phyloP scores from a whole-genome alignment of 2,797 vertebrate species.

The Premnoplex brunnescens region DNA sequence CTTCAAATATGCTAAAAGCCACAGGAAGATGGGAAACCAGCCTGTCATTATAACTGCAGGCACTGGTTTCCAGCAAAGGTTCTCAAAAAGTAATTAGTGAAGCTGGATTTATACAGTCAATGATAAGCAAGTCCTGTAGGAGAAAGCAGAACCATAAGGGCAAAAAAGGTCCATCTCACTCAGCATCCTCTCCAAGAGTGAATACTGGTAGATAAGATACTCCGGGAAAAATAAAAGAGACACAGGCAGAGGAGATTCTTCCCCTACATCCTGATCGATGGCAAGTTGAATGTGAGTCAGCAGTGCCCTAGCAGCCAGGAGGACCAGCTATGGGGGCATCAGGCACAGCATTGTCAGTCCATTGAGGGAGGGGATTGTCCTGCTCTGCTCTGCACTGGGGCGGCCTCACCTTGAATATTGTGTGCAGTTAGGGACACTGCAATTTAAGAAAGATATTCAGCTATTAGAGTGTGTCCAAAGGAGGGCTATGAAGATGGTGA shows the following conservation, averaged over 20 bases:
- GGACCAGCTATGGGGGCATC: neutral
- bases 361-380: neutral
- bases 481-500: neutral
- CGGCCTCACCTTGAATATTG: neutral
- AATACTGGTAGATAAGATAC: neutral
- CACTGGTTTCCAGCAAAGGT: neutral
- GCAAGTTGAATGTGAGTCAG: neutral
- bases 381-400: neutral
- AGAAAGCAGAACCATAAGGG: neutral
- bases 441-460: neutral
- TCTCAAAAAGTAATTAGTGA: neutral
- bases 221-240: neutral
- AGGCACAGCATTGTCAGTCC: fast-evolving
- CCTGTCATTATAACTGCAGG: neutral
- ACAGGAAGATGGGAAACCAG: neutral
- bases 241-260: neutral
- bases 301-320: neutral
- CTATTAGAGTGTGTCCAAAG: neutral
- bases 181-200: neutral
- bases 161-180: neutral
- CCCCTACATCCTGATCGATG: neutral
- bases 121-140: neutral
- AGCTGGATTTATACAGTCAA: neutral
- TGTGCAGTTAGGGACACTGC: neutral
- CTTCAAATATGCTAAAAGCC: neutral